Base-by-base conservation (phyloP, 2,113 vertebrate genomes). In the Phalacrocorax brasilianus region DNA sequence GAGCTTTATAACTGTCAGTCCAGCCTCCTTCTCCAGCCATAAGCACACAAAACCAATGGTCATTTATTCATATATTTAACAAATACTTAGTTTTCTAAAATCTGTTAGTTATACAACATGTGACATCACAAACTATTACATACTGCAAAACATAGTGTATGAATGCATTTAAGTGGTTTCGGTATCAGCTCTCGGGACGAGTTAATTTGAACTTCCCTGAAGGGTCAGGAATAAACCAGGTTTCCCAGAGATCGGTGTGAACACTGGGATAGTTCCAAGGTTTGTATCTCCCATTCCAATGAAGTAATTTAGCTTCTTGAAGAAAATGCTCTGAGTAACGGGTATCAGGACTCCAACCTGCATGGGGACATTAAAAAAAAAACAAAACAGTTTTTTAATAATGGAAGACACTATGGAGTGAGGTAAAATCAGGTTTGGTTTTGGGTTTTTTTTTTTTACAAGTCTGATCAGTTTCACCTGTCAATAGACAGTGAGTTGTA, bases 241-340 rank as follows among this genome's bases (percentile, higher is more conserved):
- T 99, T 96, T 99, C 98, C 99, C 99, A 99, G 55, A 99, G 97
- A 47, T 99, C 98, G 9, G 97, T 95, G 97, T 99, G 99, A 67
- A 98, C 98, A 12, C 98, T 98, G 11, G 99, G 98, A 44, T 98
- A 98, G 62, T 98, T 98, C 99, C 99, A 99, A 6, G 99, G 99
- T 75, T 99, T 99, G 42, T 99, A 99, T 38, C 98, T 98, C 80
- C 99, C 99, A 11, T 99, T 99, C 99, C 99, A 99, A 88, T 99
- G 99, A 88, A 99, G 98, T 87, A 99, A 96, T 44, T 98, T 98
- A 4, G 99, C 99, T 86, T 98, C 98, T 93, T 98, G 98, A 49
- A 99, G 98, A 96, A 98, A 98, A 72, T 97, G 98, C 55, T 99
- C 98, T 1, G 99, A 97, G 75, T 99, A 99, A 67, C 95, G 98